Conservation (phyloP, 2,888 invertebrate species). For the Azorinus chamasolen region DNA sequence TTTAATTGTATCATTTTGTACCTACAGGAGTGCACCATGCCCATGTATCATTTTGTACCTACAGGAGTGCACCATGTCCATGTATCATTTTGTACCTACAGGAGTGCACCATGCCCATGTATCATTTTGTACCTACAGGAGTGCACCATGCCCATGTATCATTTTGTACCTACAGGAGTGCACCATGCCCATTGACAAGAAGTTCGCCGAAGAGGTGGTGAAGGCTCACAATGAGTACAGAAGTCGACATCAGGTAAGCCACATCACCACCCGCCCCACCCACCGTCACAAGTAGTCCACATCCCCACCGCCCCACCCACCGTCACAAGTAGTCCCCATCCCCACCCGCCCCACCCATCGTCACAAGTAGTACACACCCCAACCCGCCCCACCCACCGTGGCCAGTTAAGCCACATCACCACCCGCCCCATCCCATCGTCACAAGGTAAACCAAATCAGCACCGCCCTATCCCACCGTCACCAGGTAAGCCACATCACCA, state of each 20-base stretch:
- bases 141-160: too few species aligned
- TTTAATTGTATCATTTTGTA: too few species aligned
- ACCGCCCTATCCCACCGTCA: too few species aligned
- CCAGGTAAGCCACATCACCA: too few species aligned
- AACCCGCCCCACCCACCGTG: neutral
- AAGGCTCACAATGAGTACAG: conserved; percentile 81
- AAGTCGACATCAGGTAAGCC: conserved; percentile 78
- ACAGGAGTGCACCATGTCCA: too few species aligned
- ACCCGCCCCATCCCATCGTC: neutral
- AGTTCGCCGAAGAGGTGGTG: conserved; percentile 79
- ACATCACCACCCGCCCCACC: neutral
- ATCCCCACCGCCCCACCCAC: neutral
- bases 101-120: too few species aligned
- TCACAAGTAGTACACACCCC: neutral
- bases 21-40: too few species aligned
- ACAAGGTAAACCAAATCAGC: too few species aligned
- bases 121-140: too few species aligned
- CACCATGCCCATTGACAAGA: conserved; percentile 64
- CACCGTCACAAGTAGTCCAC: neutral
- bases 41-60: too few species aligned
- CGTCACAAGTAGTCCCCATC: conserved; percentile 53
- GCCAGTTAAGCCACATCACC: conserved; percentile 49
- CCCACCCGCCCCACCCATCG: neutral
- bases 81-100: too few species aligned
- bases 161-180: conserved; percentile 42